Evolutionary conservation across 2,888 invertebrate species (phyloP).

Genomic region (Coenonympha glycerion): DNA sequence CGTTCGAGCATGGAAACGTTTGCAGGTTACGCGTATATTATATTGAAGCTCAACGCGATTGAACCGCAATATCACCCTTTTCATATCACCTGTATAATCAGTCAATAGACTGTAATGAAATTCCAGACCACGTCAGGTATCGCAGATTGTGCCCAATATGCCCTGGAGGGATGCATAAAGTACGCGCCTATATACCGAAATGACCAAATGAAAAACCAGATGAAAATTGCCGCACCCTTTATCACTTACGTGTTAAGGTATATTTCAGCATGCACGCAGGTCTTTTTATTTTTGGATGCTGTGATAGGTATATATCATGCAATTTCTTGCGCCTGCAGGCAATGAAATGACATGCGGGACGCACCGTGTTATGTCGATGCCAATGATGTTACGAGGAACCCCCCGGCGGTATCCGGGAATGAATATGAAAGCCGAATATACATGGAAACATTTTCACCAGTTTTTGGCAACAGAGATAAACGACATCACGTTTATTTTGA

Average conservation of each 20-base stretch:
- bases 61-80: slow-evolving; percentile 11
- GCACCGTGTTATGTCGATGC: slow-evolving; percentile 54
- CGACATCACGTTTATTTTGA: slow-evolving; percentile 4
- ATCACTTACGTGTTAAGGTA: neutral
- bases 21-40: no score
- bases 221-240: neutral
- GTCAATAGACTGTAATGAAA: slow-evolving; percentile 66
- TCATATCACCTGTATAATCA: slow-evolving; percentile 45
- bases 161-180: slow-evolving; percentile 54
- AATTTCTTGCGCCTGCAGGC: slow-evolving; percentile 68
- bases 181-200: slow-evolving; percentile 38
- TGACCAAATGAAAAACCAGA: slow-evolving; percentile 40
- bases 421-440: slow-evolving; percentile 35
- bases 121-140: slow-evolving; percentile 64
- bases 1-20: no score
- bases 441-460: slow-evolving; percentile 14
- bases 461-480: slow-evolving; percentile 11
- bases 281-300: slow-evolving; percentile 39
- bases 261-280: slow-evolving; percentile 21
- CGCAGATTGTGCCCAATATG: slow-evolving; percentile 68
- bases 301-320: slow-evolving; percentile 59
- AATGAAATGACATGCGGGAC: slow-evolving; percentile 62
- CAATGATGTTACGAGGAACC: slow-evolving; percentile 54
- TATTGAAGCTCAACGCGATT: no score
- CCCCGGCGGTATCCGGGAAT: slow-evolving; percentile 40